Base-by-base conservation (phyloP, 2,113 vertebrate genomes). In the Catagonus wagneri region DNA sequence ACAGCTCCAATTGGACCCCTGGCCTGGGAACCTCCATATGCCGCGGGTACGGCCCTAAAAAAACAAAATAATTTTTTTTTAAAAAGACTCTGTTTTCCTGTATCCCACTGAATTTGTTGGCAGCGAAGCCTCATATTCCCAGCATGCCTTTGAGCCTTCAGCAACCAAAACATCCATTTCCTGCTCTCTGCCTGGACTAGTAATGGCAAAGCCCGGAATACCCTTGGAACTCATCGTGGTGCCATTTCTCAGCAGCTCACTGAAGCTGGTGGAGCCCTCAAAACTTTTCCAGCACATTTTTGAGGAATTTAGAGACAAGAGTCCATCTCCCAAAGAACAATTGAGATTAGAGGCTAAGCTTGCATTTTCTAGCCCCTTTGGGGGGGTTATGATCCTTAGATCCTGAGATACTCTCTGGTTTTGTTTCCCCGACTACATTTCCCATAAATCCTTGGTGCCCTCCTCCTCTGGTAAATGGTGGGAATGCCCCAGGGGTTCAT, bases 241-340 rank as follows among this genome's bases (percentile, higher is more conserved):
- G 63, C 39, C 39, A 14, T 39, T 72, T 83, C 88, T 85, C 32
- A 54, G 16, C 34, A 15, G n/a, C 52, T 60, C 32, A 27, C 6
- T 61, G 29, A 54, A 32, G 11, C 19, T 80, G 17, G 6, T 68
- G 23, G 56, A 23, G 44, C 66, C 23, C 72, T 54, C 22, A 20
- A 69, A 29, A 14, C 83, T 2, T 0, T 66, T 92, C 61, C 25
- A 76, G 27, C 79, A 76, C 8, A 22, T 10, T 83, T 22, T 39
- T 27, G 78, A 34, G 29, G 14, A 69, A 91, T 22, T 34, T 89
- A 25, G 39, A 61, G 66, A 63, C 32, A 76, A 90, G 52, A 78
- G 92, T 60, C 23, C 36, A 89, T 52, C 95, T 91, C 44, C 54
- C 10, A 75, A 78, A 92, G 79, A 83, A 36, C 19, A 15, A 0